Evolutionary conservation across 2,113 vertebrate genomes (phyloP), one percentile per base, ranked within the genome.

Genomic region (Coreoperca whiteheadi): DNA sequence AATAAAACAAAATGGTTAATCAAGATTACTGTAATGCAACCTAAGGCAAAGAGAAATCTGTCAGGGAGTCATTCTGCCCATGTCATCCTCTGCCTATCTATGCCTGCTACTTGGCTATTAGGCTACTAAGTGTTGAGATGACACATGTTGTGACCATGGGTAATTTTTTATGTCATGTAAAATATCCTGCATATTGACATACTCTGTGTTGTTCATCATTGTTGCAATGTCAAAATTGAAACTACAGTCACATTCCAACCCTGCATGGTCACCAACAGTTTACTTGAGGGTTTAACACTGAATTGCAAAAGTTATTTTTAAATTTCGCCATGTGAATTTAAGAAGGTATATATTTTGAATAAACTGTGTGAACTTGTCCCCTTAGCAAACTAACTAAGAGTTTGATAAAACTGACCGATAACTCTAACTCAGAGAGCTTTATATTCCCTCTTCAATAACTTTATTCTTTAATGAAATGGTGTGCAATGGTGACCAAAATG

Each of bases 1-100:
- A 74, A 59, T 54, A 70, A 32, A 80, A 59, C 34, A 75, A 74
- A 87, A 82, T 0, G 21, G 23, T 51, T 66, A 74, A 37, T 69
- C 63, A 74, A 39, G 20, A 59, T 70, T 64, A 60, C 21, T 69
- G 14, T 53, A 70, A 56, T 51, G 39, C 41, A 41, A 41, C 30
- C 12, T 64, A 34, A 64, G 41, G 30, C 59, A 25, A 46, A 39
- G 16, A 53, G n/a, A 70, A 53, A 18, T 41, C 32, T 50, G 48
- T 4, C 39, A 41, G 39, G 4, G 39, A 10, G 39, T 68, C 28
- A 32, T 51, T 69, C 28, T 34, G 20, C 21, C 6, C 6, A 34
- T 53, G 10, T 37, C 15, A 43, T 41, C 28, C 10, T 71, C 32
- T 14, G 16, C 30, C 9, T 9, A 20, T 65, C 63, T 43, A 4